A percentile compares a stretch with the other conserved stretches of the same genome.
Evolutionary conservation across 53 echinoderm and acorn worm genomes (phyloP).

Genomic region (Arbacia lixula): DNA sequence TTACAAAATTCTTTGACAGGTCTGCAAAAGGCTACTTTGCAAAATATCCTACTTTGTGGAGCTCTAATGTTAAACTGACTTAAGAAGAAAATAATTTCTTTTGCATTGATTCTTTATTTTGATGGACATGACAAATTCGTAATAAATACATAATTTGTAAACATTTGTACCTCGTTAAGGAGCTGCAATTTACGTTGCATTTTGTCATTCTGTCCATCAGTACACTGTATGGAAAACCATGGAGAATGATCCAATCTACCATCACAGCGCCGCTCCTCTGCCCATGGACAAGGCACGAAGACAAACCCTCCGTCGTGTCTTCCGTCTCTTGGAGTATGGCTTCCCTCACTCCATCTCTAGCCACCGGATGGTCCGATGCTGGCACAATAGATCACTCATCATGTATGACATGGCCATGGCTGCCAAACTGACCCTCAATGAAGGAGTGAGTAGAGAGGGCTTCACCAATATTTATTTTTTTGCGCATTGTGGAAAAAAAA

Average conservation of each 20-base stretch:
- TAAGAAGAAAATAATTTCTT: no score
- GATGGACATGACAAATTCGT: background rate
- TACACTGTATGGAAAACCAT: conserved; percentile 77
- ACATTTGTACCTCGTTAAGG: background rate
- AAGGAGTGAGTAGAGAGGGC: conserved; percentile 58
- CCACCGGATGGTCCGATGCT: conserved; percentile 33
- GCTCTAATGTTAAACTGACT: background rate
- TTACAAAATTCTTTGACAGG: no score
- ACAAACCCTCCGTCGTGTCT: conserved; percentile 45
- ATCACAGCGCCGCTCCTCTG: conserved; percentile 53
- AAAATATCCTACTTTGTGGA: no score
- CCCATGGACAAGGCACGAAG: conserved; percentile 70
- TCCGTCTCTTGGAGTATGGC: conserved; percentile 65
- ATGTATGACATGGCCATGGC: conserved; percentile 77
- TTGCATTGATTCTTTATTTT: background rate
- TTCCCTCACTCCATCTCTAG: conserved; percentile 42
- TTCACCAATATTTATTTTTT: background rate
- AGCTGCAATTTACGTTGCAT: background rate
- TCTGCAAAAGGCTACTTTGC: no score
- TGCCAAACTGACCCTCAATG: conserved; percentile 74
- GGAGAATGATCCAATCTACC: conserved; percentile 81
- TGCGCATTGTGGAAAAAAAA: no score
- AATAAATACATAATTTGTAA: background rate
- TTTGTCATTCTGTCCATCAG: conserved; percentile 6
- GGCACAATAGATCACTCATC: conserved; percentile 65